phyloP scores from a whole-genome alignment of 2,113 vertebrate species.

The Tachysurus vachellii region DNA sequence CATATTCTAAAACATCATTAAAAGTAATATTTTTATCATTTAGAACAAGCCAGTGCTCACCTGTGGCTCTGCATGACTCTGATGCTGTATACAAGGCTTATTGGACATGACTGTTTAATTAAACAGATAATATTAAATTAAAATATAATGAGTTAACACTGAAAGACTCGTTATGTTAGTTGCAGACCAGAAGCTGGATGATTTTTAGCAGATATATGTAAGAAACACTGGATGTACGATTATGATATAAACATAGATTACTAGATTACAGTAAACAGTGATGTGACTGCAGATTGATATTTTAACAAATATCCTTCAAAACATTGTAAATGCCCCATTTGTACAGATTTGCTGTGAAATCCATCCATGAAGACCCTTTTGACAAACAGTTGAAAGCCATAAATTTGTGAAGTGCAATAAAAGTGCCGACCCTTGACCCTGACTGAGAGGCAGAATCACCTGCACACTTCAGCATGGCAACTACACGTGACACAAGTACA shows the following conservation, averaged over 20 bases:
- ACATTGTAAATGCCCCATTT: not conserved
- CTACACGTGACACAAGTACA: conserved; percentile 50
- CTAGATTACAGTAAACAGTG: not conserved
- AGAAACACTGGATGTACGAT: not conserved
- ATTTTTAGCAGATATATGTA: not conserved
- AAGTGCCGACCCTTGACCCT: conserved; percentile 82
- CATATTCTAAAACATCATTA: not conserved
- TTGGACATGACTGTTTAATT: not conserved
- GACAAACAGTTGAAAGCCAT: conserved; percentile 65
- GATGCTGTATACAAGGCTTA: not conserved
- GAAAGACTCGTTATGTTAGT: not conserved
- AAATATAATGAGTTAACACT: not conserved
- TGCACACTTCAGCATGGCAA: conserved; percentile 67
- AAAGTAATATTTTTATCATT: not conserved
- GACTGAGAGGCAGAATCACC: conserved; percentile 67
- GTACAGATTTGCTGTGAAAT: conserved; percentile 16
- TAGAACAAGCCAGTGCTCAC: not conserved
- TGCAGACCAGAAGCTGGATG: not conserved
- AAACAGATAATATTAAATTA: not conserved
- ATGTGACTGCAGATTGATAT: not conserved
- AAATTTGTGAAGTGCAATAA: conserved; percentile 80
- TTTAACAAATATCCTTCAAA: not conserved
- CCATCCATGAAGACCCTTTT: conserved; percentile 46
- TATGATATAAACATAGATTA: too few species aligned
- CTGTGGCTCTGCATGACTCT: not conserved